A percentile compares a stretch with the other conserved stretches of the same genome.
Evolutionary conservation across 2,888 invertebrate genomes (phyloP).

Genomic region (Tachina fera): DNA sequence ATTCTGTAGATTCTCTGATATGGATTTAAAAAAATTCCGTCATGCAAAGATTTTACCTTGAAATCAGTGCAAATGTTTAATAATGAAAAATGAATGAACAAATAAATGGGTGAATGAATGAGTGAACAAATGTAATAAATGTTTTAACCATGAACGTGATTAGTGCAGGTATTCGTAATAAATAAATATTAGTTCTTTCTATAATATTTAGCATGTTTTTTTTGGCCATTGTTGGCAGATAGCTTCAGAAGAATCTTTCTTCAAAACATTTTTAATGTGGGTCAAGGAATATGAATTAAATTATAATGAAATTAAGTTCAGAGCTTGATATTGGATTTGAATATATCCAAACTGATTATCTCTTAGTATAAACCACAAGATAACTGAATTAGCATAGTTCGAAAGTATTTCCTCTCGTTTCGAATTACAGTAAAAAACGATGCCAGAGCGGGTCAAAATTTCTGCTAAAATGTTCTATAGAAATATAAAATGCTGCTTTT

Average conservation of each 20-base stretch:
- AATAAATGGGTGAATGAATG: not conserved
- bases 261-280: not conserved
- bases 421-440: no score
- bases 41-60: slow-evolving; percentile 47
- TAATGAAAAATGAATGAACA: slow-evolving; percentile 22
- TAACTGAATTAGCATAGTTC: no score
- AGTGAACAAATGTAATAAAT: slow-evolving; percentile 14
- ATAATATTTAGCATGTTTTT: not conserved
- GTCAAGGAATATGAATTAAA: not conserved
- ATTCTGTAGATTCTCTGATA: slow-evolving; percentile 39
- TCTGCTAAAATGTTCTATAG: no score
- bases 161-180: not conserved
- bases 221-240: not conserved
- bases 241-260: not conserved
- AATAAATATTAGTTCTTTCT: not conserved
- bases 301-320: not conserved
- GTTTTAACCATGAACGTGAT: slow-evolving; percentile 43
- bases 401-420: no score
- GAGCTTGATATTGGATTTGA: no score
- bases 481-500: no score
- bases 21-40: slow-evolving; percentile 21
- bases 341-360: no score
- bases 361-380: no score
- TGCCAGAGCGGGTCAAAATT: no score
- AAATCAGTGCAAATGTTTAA: slow-evolving; percentile 50